Conservation (phyloP, 37 sponge, comb jelly and placozoan species). For the Theonella swinhoei region DNA sequence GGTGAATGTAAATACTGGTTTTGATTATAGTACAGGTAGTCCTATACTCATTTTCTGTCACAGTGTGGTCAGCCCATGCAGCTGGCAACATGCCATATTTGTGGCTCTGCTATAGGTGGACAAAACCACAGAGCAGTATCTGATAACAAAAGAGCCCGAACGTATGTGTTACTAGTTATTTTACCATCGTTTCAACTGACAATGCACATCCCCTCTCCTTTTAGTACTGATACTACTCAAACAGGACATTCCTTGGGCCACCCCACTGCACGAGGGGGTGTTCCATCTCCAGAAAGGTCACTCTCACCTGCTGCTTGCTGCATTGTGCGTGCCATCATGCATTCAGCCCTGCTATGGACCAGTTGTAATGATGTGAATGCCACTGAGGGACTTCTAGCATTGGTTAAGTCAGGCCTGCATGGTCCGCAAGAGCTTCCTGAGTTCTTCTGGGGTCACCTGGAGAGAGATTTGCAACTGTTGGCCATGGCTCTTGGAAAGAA, state of each 20-base stretch:
- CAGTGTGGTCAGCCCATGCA: constrained; percentile 57
- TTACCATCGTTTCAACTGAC: background rate
- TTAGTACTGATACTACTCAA: constrained; percentile 61
- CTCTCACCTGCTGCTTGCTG: constrained; percentile 56
- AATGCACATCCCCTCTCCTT: background rate
- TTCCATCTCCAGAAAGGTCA: constrained; percentile 55
- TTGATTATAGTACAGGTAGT: background rate
- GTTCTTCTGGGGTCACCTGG: constrained; percentile 80
- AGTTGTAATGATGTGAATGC: constrained; percentile 29
- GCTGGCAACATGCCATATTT: constrained; percentile 29
- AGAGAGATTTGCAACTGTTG: constrained; percentile 58
- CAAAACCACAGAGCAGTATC: constrained; percentile 13
- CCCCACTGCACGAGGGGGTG: constrained; percentile 13
- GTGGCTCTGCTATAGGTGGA: constrained; percentile 60
- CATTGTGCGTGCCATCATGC: constrained; percentile 75
- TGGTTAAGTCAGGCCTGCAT: constrained; percentile 15
- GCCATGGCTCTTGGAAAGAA: constrained; percentile 18
- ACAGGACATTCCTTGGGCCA: constrained; percentile 64
- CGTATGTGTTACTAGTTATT: constrained; percentile 1
- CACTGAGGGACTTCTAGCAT: constrained; percentile 9
- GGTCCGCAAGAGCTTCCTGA: constrained; percentile 23
- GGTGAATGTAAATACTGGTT: constrained; percentile 24
- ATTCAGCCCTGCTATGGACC: constrained; percentile 67
- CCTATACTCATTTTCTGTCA: background rate
- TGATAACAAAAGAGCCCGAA: constrained; percentile 45